phyloP scores from a whole-genome alignment of 2,797 vertebrate species.

The Numenius phaeopus region DNA sequence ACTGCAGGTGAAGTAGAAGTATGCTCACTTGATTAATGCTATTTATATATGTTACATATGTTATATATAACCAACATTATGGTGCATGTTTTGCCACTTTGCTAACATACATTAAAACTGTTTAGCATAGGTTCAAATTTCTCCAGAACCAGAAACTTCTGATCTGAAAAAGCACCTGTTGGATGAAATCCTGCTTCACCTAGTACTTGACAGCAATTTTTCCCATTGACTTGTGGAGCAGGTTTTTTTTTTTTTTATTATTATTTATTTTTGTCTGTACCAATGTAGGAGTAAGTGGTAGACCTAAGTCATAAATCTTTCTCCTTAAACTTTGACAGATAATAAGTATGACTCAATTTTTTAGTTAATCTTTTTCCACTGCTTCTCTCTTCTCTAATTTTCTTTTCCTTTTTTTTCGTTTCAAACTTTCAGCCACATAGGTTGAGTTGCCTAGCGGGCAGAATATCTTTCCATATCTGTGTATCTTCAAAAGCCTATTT shows the following conservation, averaged over 20 bases:
- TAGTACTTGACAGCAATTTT: background rate
- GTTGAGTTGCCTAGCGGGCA: background rate
- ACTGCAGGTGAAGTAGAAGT: background rate
- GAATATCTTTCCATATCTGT: background rate
- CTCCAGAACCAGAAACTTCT: background rate
- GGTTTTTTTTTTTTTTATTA: background rate
- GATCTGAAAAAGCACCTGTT: background rate
- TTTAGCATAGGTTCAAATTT: background rate
- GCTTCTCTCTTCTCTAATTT: background rate
- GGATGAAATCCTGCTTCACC: background rate
- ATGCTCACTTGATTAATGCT: background rate
- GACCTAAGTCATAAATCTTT: background rate
- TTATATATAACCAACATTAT: background rate
- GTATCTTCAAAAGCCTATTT: background rate
- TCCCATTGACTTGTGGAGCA: background rate
- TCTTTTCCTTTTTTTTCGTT: background rate
- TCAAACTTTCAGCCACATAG: background rate
- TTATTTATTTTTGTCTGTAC: background rate
- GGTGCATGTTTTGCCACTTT: background rate
- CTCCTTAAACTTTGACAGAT: background rate
- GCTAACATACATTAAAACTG: background rate
- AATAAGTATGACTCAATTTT: background rate
- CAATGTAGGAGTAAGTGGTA: background rate
- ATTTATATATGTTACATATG: too few relatives aligned
- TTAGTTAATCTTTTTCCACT: background rate